phyloP scores from a whole-genome alignment of 2,113 vertebrate genomes.

The Rhinolophus ferrumequinum region DNA sequence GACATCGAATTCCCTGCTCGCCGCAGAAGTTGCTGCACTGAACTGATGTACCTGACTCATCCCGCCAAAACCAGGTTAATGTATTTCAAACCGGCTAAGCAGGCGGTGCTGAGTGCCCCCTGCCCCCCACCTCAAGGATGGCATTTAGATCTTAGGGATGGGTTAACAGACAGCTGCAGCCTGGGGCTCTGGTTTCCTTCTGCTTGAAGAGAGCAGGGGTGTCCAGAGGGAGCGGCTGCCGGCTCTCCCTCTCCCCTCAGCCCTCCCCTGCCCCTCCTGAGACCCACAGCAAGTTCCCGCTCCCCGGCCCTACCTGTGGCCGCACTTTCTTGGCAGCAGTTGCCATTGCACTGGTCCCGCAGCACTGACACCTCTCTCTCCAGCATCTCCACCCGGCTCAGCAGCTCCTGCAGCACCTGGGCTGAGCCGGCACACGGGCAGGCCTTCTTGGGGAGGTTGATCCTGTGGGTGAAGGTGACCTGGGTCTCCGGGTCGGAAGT shows the following conservation, averaged over 20 bases:
- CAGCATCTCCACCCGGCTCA: constrained; percentile 95
- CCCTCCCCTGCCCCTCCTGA: constrained; percentile 62
- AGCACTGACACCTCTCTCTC: constrained; percentile 96
- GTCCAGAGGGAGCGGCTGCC: background rate
- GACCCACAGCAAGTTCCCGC: background rate
- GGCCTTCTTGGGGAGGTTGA: constrained; percentile 96
- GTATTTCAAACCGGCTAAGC: constrained; percentile 37
- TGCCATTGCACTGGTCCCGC: constrained; percentile 92
- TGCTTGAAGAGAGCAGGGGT: background rate
- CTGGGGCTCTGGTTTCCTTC: background rate
- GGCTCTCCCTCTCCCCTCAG: background rate
- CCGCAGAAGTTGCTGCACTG: background rate
- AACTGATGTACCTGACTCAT: constrained; percentile 56
- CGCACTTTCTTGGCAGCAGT: constrained; percentile 93
- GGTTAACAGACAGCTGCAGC: background rate
- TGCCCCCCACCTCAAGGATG: too few relatives aligned
- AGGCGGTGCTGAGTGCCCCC: background rate
- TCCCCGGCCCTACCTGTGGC: constrained; percentile 90
- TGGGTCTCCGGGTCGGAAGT: constrained; percentile 94
- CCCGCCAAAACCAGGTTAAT: constrained; percentile 58
- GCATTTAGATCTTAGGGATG: constrained; percentile 31
- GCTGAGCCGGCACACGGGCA: constrained; percentile 90
- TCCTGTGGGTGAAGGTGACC: constrained; percentile 97
- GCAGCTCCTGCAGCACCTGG: constrained; percentile 92
- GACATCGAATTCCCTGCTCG: constrained; percentile 60